Base-by-base conservation (phyloP, 2,888 invertebrate genomes). In the Nomada fabriciana region DNA sequence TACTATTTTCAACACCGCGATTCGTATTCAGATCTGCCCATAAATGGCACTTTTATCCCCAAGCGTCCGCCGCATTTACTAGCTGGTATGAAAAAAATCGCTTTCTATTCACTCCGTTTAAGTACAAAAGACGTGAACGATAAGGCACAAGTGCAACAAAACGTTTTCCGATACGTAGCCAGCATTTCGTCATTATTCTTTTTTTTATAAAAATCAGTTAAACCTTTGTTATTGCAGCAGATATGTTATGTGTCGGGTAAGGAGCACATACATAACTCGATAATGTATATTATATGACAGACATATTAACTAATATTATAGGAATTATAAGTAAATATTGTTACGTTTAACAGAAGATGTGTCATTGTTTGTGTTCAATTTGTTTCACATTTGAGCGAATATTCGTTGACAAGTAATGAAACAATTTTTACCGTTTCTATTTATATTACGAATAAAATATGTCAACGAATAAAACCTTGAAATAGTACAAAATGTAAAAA, bases 1-100 rank as follows among this genome's bases (percentile, higher is more conserved):
- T 68, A 61, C 59, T 64, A 61, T 73, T 80, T 77, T 63, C 61
- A 68, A 42, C 59, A 50, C 36, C 18, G 36, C 25, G 43, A 42
- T 18, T 43, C 25, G 61, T 52, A 63, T 68, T 64, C 43, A 47
- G 57, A 68, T 59, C 53, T 60, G 29, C 25, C 47, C 15, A 52
- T 61, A 81, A 70, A 78, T 69, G 61, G 25, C 57, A 67, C 52
- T 63, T 79, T 68, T 65, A 76, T 25, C 63, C 20, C 67, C 53
- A 25, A 81, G 64, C 77, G 52, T 68, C 36, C 10, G 72, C 60
- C 64, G 29, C n/a, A 59, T 11, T 55, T 52, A 47, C 60, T 29
- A 73, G 42, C 23, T 42, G 15, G 57, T 23, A 55, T 20, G 25
- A 64, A 55, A 60, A 61, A 79, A 53, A 61, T 71, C 52, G 55